Conservation (phyloP, 2,888 invertebrate genomes). For the Gari tellinella region DNA sequence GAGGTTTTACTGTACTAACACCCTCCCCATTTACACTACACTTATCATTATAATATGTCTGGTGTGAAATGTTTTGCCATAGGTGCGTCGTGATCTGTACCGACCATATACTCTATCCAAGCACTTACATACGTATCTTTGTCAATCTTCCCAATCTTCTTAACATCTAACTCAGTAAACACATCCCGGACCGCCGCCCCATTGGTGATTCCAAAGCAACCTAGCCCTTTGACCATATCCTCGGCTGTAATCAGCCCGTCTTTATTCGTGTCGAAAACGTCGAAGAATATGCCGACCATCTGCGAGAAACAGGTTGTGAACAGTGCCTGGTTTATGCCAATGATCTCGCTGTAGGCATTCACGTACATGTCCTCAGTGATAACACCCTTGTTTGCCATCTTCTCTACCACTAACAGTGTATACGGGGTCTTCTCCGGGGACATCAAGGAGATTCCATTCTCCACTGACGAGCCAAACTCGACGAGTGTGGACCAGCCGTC, state of each 20-base stretch:
- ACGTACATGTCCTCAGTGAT: slow-evolving; percentile 71
- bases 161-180: slow-evolving; percentile 72
- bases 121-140: slow-evolving; percentile 71
- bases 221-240: slow-evolving; percentile 66
- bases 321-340: slow-evolving; percentile 52
- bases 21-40: no score
- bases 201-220: slow-evolving; percentile 70
- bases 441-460: slow-evolving; percentile 12
- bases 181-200: slow-evolving; percentile 57
- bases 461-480: slow-evolving; percentile 34
- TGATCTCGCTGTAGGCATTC: slow-evolving; percentile 64
- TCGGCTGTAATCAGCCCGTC: slow-evolving; percentile 63
- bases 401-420: slow-evolving; percentile 55
- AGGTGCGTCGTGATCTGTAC: slow-evolving; percentile 58
- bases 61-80: slow-evolving; percentile 53
- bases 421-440: slow-evolving; percentile 50
- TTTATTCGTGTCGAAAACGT: slow-evolving; percentile 69
- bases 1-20: no score
- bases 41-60: slow-evolving; percentile 19
- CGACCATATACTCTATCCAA: slow-evolving; percentile 77
- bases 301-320: slow-evolving; percentile 62
- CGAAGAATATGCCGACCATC: slow-evolving; percentile 69
- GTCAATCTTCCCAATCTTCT: slow-evolving; percentile 70
- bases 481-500: slow-evolving; percentile 68
- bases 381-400: slow-evolving; percentile 53